Conservation (phyloP, 2,797 vertebrate species). For the Apogon hyalosoma region DNA sequence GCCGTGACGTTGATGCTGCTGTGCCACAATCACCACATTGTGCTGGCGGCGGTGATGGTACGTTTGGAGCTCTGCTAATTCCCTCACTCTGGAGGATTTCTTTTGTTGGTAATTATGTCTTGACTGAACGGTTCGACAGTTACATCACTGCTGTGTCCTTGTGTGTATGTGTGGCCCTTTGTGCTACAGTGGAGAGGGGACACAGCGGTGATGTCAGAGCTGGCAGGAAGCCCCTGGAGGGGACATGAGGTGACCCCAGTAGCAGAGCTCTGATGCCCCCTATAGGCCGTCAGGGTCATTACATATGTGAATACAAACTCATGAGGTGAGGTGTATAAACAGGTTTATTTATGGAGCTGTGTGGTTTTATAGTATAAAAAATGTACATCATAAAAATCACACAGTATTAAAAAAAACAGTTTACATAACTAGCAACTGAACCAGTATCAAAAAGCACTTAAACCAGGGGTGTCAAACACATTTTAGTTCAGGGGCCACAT, state of each 20-base stretch:
- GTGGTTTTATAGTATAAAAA: constrained; percentile 8
- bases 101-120: constrained; percentile 45
- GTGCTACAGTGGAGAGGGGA: constrained; percentile 35
- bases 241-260: constrained; percentile 7
- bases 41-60: constrained; percentile 22
- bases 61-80: constrained; percentile 43
- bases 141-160: constrained; percentile 52
- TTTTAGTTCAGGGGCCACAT: too few relatives aligned
- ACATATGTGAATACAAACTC: neutral
- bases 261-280: constrained; percentile 32
- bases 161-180: constrained; percentile 42
- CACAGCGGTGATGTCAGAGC: constrained; percentile 45
- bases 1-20: constrained; percentile 17
- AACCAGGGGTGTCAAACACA: too few relatives aligned
- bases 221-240: constrained; percentile 42
- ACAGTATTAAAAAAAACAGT: constrained; percentile 5
- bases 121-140: constrained; percentile 25
- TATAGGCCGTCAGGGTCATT: constrained; percentile 1
- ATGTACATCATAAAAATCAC: neutral
- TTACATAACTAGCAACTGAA: neutral
- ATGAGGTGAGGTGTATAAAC: constrained; percentile 8
- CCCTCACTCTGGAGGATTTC: constrained; percentile 40
- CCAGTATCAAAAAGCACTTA: too few relatives aligned
- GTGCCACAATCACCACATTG: constrained; percentile 30
- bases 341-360: constrained; percentile 36